Percentiles rank a stretch among this genome's conserved stretches.
phyloP scores from a whole-genome alignment of 2,797 vertebrate genomes.

The Myotis daubentonii region DNA sequence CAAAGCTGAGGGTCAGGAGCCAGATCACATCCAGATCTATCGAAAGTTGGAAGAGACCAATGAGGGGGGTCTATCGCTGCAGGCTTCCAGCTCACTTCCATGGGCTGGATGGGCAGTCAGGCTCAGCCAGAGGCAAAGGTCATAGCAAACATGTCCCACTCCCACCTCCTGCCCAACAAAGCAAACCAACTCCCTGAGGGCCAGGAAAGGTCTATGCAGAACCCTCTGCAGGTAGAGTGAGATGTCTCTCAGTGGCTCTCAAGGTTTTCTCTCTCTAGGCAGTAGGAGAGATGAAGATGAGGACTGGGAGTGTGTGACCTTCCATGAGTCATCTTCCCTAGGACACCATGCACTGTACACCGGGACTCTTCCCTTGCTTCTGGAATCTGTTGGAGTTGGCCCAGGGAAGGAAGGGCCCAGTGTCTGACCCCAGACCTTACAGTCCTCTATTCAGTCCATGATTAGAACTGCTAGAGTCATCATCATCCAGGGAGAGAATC shows the following conservation, averaged over 20 bases:
- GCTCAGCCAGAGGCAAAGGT: not conserved
- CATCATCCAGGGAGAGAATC: conserved; percentile 6
- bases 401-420: no score
- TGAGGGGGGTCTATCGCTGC: not conserved
- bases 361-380: not conserved
- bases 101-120: no score
- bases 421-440: not conserved
- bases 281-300: not conserved
- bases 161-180: not conserved
- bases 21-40: not conserved
- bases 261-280: not conserved
- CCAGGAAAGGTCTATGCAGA: not conserved
- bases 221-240: not conserved
- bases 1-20: not conserved
- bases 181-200: not conserved
- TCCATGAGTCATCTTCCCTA: not conserved
- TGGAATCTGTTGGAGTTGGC: not conserved
- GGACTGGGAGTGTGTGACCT: not conserved
- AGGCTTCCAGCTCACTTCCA: not conserved
- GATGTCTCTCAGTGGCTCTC: not conserved
- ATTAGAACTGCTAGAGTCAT: not conserved
- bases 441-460: not conserved
- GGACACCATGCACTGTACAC: not conserved
- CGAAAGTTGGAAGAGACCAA: not conserved
- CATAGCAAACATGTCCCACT: not conserved